Evolutionary conservation across 2,888 invertebrate genomes (phyloP).

Genomic region (Trypoxylon attenuatum): DNA sequence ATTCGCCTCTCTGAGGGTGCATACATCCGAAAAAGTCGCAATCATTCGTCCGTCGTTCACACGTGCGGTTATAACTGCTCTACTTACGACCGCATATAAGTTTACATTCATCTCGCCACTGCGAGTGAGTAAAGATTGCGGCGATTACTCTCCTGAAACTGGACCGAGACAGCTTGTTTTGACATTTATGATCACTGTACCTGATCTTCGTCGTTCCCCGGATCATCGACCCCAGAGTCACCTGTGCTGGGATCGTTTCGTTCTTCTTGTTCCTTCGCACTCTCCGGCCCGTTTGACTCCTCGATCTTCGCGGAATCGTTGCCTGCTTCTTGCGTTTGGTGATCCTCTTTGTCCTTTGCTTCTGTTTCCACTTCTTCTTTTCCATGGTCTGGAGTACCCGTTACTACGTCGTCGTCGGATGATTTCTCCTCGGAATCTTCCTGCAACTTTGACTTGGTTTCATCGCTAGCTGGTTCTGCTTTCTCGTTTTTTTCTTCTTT

Average conservation of each 20-base stretch:
- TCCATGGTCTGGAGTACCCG: conserved; percentile 14
- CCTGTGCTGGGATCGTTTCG: conserved; percentile 73
- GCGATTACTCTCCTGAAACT: conserved; percentile 18
- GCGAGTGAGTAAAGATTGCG: no score
- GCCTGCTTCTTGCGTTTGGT: conserved; percentile 24
- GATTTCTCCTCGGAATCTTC: conserved; percentile 45
- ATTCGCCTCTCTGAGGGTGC: no score
- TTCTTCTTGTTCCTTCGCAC: conserved; percentile 71
- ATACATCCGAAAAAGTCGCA: no score
- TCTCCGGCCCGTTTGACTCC: conserved; percentile 19
- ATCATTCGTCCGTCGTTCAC: no score
- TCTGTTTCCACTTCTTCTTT: not conserved
- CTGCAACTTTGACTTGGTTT: conserved; percentile 26
- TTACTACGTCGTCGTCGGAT: conserved; percentile 48
- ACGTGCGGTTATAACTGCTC: no score
- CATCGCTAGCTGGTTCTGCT: conserved; percentile 20
- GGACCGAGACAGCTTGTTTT: conserved; percentile 10
- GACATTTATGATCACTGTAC: conserved; percentile 49
- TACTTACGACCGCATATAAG: no score
- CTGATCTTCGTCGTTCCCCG: conserved; percentile 76
- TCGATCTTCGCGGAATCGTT: conserved; percentile 30
- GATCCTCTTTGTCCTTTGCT: not conserved
- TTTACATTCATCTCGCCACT: no score
- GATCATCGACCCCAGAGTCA: conserved; percentile 76
- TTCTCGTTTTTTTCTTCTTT: not conserved